Conservation (phyloP, 1,140 invertebrate genomes). For the Arion vulgaris region DNA sequence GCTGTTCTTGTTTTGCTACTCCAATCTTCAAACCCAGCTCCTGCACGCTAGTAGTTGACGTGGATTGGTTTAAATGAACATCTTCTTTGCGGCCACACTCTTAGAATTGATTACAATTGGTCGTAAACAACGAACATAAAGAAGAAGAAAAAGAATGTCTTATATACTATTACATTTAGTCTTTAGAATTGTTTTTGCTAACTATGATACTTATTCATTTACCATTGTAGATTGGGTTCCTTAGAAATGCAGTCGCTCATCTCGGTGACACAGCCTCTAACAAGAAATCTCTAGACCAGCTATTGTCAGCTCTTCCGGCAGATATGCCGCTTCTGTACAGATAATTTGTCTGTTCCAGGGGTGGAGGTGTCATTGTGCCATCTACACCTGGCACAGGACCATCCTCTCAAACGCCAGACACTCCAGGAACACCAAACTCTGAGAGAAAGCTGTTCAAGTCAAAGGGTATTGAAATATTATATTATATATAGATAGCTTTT, state of each 20-base stretch:
- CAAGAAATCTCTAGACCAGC: constrained; percentile 67
- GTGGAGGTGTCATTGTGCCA: constrained; percentile 32
- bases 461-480: constrained; percentile 27
- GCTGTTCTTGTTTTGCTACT: too few species aligned
- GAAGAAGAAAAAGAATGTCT: too few species aligned
- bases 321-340: constrained; percentile 38
- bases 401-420: constrained; percentile 49
- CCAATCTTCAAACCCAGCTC: too few species aligned
- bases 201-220: neutral
- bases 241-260: constrained; percentile 69
- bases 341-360: constrained; percentile 25
- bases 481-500: neutral
- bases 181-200: too few species aligned
- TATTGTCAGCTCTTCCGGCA: constrained; percentile 62
- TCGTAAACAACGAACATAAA: too few species aligned
- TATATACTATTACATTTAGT: too few species aligned
- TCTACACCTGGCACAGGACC: constrained; percentile 28
- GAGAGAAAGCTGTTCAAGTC: constrained; percentile 57
- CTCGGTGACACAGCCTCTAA: constrained; percentile 62
- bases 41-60: too few species aligned
- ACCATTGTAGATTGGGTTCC: constrained; percentile 72
- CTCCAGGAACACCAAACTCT: constrained; percentile 64
- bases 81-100: too few species aligned
- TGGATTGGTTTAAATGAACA: too few species aligned
- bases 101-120: too few species aligned